Conservation (phyloP, 2,113 vertebrate species). For the Pedetes capensis region DNA sequence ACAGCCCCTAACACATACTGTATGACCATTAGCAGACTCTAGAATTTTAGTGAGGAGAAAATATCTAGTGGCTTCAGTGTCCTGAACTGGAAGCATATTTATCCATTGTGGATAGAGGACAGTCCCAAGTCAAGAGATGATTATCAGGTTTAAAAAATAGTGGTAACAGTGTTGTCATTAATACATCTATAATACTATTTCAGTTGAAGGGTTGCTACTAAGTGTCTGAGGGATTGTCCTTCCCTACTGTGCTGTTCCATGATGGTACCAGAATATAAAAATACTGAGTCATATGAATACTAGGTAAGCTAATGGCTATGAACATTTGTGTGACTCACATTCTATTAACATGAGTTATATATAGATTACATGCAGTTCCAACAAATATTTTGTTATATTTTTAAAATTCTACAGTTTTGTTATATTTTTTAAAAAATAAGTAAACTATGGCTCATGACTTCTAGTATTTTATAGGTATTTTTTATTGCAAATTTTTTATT, state of each 20-base stretch:
- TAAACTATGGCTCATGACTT: not conserved
- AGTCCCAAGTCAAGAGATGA: not conserved
- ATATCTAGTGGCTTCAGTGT: not conserved
- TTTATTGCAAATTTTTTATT: not conserved
- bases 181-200: not conserved
- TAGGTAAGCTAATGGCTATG: not conserved
- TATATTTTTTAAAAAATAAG: not conserved
- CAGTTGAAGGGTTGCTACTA: not conserved
- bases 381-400: not conserved
- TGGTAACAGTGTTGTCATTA: not conserved
- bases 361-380: not conserved
- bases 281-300: not conserved
- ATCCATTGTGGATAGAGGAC: not conserved
- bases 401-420: not conserved
- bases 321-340: not conserved
- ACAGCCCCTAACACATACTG: no score
- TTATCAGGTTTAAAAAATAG: not conserved
- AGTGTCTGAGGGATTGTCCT: not conserved
- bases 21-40: no score
- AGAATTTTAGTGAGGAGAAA: not conserved
- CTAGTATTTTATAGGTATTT: not conserved
- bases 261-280: not conserved
- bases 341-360: not conserved
- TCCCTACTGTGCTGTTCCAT: not conserved
- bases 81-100: not conserved